phyloP scores from a whole-genome alignment of 2,888 invertebrate genomes.

The Ornithoptera alexandrae region DNA sequence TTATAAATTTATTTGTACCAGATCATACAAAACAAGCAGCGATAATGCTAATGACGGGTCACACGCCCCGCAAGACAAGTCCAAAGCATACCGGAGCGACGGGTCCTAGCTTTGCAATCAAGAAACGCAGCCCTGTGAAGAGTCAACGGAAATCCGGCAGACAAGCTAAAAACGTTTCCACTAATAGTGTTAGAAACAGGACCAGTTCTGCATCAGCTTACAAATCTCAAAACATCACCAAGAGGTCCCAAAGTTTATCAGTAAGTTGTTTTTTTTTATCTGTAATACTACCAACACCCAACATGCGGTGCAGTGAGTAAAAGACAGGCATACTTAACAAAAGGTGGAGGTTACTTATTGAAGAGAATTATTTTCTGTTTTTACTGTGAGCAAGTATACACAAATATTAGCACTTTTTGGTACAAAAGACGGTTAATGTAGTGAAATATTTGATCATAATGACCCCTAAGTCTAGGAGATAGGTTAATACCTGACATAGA shows the following conservation, averaged over 20 bases:
- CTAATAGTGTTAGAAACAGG: background rate
- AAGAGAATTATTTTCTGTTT: too few relatives aligned
- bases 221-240: background rate
- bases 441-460: too few relatives aligned
- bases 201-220: background rate
- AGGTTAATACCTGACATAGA: too few relatives aligned
- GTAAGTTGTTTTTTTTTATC: slow-evolving; percentile 7
- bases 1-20: slow-evolving; percentile 33
- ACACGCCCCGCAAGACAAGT: slow-evolving; percentile 43
- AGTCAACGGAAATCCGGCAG: slow-evolving; percentile 9
- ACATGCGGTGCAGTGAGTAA: too few relatives aligned
- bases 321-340: too few relatives aligned
- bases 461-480: too few relatives aligned
- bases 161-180: slow-evolving; percentile 1
- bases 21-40: slow-evolving; percentile 74
- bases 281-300: too few relatives aligned
- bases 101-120: slow-evolving; percentile 19
- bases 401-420: too few relatives aligned
- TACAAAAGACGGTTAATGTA: too few relatives aligned
- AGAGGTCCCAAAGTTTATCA: background rate
- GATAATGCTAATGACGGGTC: slow-evolving; percentile 68
- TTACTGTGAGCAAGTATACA: too few relatives aligned
- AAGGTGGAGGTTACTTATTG: too few relatives aligned
- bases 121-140: slow-evolving; percentile 28
- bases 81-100: slow-evolving; percentile 1